A percentile compares a stretch with the other conserved stretches of the same genome.
Conservation (phyloP, 2,113 vertebrate genomes). For the Caloenas nicobarica region DNA sequence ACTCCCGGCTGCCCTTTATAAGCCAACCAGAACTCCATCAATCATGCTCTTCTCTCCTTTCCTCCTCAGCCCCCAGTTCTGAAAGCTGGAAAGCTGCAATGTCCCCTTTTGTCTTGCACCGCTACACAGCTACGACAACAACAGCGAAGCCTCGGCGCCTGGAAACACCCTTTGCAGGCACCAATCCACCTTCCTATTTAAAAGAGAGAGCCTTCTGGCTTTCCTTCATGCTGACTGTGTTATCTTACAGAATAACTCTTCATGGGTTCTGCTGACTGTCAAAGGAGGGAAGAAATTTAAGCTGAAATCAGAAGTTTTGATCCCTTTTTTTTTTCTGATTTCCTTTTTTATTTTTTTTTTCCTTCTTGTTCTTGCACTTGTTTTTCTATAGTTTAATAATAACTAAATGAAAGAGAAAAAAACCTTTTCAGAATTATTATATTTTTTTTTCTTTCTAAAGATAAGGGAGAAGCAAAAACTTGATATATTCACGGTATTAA, state of each 20-base stretch:
- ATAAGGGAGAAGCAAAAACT: not conserved
- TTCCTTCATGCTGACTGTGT: not conserved
- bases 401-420: not conserved
- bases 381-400: not conserved
- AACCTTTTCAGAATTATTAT: not conserved
- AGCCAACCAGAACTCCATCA: constrained; percentile 97
- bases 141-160: not conserved
- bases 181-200: not conserved
- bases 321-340: not conserved
- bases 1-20: constrained; percentile 96
- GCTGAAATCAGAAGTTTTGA: not conserved
- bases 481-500: not conserved
- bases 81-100: constrained; percentile 73
- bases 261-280: not conserved
- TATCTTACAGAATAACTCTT: not conserved
- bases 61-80: constrained; percentile 79
- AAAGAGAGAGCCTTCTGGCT: not conserved
- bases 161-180: constrained; percentile 35
- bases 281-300: not conserved
- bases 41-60: constrained; percentile 87
- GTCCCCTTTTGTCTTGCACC: constrained; percentile 80
- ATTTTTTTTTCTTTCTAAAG: not conserved
- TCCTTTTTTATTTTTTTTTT: not conserved
- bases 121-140: constrained; percentile 52
- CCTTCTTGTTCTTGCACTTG: not conserved